Evolutionary conservation across 2,888 invertebrate species (phyloP).

Genomic region (Stegana nigrithorax): DNA sequence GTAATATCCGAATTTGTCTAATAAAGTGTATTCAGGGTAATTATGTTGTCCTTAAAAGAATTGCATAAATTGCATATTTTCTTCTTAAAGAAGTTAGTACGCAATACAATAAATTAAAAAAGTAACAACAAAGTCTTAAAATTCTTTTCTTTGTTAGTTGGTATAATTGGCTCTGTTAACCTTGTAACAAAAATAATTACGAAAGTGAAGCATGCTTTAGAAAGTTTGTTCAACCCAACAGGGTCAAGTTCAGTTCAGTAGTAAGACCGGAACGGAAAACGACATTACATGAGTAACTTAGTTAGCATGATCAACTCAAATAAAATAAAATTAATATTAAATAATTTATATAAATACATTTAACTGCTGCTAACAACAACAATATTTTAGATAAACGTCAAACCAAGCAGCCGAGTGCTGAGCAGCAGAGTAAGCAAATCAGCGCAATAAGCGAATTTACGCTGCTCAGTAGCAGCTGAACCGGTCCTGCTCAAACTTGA

Average conservation of each 20-base stretch:
- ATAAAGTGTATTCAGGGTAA: too few relatives aligned
- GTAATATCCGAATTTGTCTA: too few relatives aligned
- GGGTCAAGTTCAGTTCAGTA: not conserved
- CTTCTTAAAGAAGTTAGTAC: too few relatives aligned
- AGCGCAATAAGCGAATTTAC: too few relatives aligned
- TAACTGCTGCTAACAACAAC: too few relatives aligned
- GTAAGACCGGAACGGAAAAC: not conserved
- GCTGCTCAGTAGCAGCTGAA: slow-evolving; percentile 19
- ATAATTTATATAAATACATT: not conserved
- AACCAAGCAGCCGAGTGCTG: too few relatives aligned
- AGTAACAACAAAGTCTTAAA: not conserved
- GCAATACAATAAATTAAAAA: too few relatives aligned
- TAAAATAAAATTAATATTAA: not conserved
- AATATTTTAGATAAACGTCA: too few relatives aligned
- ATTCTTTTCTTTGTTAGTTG: not conserved
- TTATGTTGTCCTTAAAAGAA: too few relatives aligned
- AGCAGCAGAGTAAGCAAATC: too few relatives aligned
- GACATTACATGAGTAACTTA: not conserved
- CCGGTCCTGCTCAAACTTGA: slow-evolving; percentile 34
- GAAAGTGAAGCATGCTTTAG: not conserved
- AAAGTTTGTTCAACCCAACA: slow-evolving; percentile 1
- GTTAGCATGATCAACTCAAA: not conserved
- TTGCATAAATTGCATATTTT: too few relatives aligned
- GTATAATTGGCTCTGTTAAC: not conserved
- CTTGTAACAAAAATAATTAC: not conserved